Evolutionary conservation across 2,888 invertebrate genomes (phyloP), one percentile per base, ranked within the genome.

Genomic region (Diogma glabrata): DNA sequence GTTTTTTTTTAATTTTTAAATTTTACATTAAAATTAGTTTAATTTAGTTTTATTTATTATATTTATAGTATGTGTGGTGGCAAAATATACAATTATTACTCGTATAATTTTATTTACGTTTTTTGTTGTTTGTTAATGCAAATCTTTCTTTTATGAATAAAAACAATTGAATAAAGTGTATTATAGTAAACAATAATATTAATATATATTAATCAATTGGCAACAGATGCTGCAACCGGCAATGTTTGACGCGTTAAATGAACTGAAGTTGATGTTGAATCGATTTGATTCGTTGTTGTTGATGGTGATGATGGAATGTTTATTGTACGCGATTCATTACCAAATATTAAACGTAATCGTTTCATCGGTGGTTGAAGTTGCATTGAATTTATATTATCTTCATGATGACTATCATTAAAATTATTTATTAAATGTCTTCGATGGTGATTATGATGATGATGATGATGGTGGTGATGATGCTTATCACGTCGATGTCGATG

Each of bases 291-390:
- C 2, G 47, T 17, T 8, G 55, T 28, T 14, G 56, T 50, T 38
- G 53, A 54, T 45, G 55, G 49, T 14, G 52, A 23, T 51, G 52
- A 45, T 70, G 90, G 88, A 74, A 91, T 79, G 75, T 90, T 85
- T 65, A 90, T 90, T 65, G 87, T 89, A 65, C 83, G 85, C 64
- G 87, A 85, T 69, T 91, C 91, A 67, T 89, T 88, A 60, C 91
- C 90, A 63, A 91, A 85, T 63, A 88, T 89, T 63, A 92, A 75
- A 64, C 87, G 79, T 66, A 92, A 75, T 63, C 91, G 79, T 72
- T 91, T 92, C 78, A 85, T 84, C 49, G 84, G 81, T 56, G 83
- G 84, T 62, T 80, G 75, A 58, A 77, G 76, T 47, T 22, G 24
- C 10, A 43, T 38, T 17, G 17, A 17, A 46, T 43, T 46, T n/a